These are phyloP conservation scores for Notodonta dromedarius DNA, from an alignment of 2,888 invertebrate species.

Conservation along the genomic window DNA sequence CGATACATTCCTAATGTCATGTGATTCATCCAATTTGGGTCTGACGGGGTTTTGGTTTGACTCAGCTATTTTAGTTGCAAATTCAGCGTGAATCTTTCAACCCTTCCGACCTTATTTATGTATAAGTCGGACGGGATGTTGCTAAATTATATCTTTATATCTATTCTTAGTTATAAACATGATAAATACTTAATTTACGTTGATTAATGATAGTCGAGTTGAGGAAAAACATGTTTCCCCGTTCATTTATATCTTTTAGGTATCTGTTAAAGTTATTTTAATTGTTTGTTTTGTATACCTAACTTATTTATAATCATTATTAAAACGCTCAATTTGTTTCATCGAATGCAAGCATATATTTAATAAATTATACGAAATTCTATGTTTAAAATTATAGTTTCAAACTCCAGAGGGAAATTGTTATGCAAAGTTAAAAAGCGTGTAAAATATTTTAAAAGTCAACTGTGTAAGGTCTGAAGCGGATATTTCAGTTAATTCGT, in stretches of 20 bases:
- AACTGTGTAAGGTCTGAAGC: constrained; percentile 60
- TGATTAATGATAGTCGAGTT: neutral
- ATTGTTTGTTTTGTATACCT: too few species aligned
- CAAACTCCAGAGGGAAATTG: constrained; percentile 27
- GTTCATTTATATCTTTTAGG: neutral
- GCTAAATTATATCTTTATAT: neutral
- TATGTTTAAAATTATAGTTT: constrained; percentile 21
- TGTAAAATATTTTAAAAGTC: constrained; percentile 57
- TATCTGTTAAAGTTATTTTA: neutral
- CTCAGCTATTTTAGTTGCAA: constrained; percentile 54
- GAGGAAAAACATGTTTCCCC: too few species aligned
- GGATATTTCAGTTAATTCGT: constrained; percentile 80
- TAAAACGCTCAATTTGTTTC: too few species aligned
- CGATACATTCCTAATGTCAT: constrained; percentile 67
- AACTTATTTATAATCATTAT: too few species aligned
- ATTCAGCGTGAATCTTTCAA: constrained; percentile 42
- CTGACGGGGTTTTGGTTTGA: constrained; percentile 62
- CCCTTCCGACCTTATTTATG: constrained; percentile 36
- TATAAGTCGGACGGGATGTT: neutral
- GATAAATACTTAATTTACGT: neutral
- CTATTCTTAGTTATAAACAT: neutral
- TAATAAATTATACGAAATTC: too few species aligned
- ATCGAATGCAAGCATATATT: too few species aligned
- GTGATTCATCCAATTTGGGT: constrained; percentile 69
- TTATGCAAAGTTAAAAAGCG: constrained; percentile 45